Conservation (phyloP, 2,113 vertebrate species). For the Pseudorectes ferrugineus region DNA sequence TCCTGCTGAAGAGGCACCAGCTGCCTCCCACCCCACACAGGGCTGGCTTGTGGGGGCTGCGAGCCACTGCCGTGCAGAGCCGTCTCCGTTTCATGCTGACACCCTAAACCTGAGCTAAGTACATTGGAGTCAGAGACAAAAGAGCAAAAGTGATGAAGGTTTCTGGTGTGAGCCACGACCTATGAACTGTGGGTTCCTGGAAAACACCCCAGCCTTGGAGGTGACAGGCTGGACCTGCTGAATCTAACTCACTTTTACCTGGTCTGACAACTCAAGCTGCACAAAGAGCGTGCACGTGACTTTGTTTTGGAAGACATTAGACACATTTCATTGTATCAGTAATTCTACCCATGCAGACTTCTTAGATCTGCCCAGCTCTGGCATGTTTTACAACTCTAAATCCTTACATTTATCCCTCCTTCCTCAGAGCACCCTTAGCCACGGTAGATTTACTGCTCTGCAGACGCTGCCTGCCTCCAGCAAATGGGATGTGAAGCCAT, state of each 20-base stretch:
- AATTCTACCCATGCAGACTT: neutral
- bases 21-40: neutral
- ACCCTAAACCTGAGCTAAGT: neutral
- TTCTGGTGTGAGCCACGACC: neutral
- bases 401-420: neutral
- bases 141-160: fast-evolving
- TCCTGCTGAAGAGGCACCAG: neutral
- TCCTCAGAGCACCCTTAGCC: neutral
- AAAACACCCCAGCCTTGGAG: neutral
- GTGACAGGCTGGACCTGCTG: neutral
- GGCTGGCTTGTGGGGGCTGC: neutral
- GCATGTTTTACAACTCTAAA: neutral
- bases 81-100: fast-evolving
- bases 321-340: neutral
- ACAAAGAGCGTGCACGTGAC: fast-evolving
- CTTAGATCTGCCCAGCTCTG: neutral
- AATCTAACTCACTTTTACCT: neutral
- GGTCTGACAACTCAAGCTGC: neutral
- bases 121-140: neutral
- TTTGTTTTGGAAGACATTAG: neutral
- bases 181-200: neutral
- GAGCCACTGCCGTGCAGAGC: fast-evolving
- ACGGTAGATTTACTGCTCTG: neutral
- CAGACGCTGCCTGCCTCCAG: neutral
- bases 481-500: neutral